phyloP scores from a whole-genome alignment of 1,140 invertebrate genomes.

The Bradynema listronoti region DNA sequence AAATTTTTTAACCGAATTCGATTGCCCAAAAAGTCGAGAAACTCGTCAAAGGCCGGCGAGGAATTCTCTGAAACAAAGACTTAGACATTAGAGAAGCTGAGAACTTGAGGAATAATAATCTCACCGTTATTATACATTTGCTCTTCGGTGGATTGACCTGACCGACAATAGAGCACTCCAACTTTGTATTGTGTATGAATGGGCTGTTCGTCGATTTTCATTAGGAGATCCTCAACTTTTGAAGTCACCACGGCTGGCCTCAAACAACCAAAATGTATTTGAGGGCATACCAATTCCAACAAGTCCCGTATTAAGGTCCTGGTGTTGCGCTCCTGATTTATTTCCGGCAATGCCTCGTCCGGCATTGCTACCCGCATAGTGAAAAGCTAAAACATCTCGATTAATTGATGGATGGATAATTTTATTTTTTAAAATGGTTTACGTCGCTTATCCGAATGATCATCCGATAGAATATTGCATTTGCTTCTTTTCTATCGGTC shows the following conservation, averaged over 20 bases:
- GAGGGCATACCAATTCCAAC: conserved; percentile 78
- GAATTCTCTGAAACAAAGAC: conserved; percentile 56
- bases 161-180: conserved; percentile 84
- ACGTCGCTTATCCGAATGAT: conserved; percentile 78
- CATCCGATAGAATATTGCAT: conserved; percentile 73
- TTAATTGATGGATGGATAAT: conserved; percentile 48
- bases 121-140: conserved; percentile 98
- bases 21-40: conserved; percentile 78
- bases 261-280: conserved; percentile 72
- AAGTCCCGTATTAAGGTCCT: conserved; percentile 64
- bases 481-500: conserved; percentile 48
- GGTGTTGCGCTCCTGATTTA: conserved; percentile 59
- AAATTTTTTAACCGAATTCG: conserved; percentile 79
- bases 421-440: conserved; percentile 44
- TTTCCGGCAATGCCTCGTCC: conserved; percentile 64
- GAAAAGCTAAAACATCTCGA: conserved; percentile 23
- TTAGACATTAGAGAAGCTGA: conserved; percentile 7
- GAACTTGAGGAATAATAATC: too few species aligned
- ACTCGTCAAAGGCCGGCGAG: conserved; percentile 76
- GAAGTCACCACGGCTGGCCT: conserved; percentile 68
- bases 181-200: conserved; percentile 75
- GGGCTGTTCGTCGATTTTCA: conserved; percentile 87
- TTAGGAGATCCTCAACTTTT: conserved; percentile 76
- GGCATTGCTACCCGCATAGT: conserved; percentile 60
- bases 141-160: conserved; percentile 84